Conservation (phyloP, 1,140 invertebrate species). For the Lysiphlebus fabarum region DNA sequence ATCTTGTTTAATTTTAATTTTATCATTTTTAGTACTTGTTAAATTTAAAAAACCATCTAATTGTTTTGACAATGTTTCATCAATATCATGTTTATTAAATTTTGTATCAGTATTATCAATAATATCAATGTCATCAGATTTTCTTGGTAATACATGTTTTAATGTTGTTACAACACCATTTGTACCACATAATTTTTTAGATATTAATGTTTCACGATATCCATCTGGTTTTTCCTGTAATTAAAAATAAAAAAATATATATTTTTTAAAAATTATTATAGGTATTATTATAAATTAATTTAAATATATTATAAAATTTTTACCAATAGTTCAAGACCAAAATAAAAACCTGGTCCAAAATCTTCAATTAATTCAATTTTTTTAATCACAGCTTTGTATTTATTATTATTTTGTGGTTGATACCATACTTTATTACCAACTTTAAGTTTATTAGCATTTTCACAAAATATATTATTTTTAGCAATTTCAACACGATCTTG, state of each 20-base stretch:
- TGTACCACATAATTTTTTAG: slow-evolving; percentile 29
- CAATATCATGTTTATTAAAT: slow-evolving; percentile 20
- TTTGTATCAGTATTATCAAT: slow-evolving; percentile 32
- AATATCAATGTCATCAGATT: slow-evolving; percentile 29
- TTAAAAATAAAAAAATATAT: slow-evolving; percentile 13
- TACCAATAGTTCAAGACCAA: slow-evolving; percentile 60
- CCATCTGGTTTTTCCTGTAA: slow-evolving; percentile 31
- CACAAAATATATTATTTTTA: slow-evolving; percentile 48
- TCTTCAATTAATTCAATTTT: slow-evolving; percentile 57
- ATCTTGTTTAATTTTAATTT: slow-evolving; percentile 28
- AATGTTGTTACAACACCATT: slow-evolving; percentile 36
- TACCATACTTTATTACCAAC: slow-evolving; percentile 41
- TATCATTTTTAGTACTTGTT: slow-evolving; percentile 29
- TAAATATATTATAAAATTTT: slow-evolving; percentile 32
- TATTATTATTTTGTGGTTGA: slow-evolving; percentile 24
- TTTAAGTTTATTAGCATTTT: slow-evolving; percentile 46
- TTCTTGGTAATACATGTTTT: slow-evolving; percentile 34
- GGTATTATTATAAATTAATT: too few species aligned
- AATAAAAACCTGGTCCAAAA: slow-evolving; percentile 56
- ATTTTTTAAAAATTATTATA: too few species aligned
- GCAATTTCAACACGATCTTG: slow-evolving; percentile 54
- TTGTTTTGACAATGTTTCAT: slow-evolving; percentile 20
- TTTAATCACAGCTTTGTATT: slow-evolving; percentile 48
- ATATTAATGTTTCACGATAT: slow-evolving; percentile 9
- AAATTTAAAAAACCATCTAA: slow-evolving; percentile 25